A percentile compares a stretch with the other conserved stretches of the same genome.
These are phyloP conservation scores for Caretta caretta DNA, from an alignment of 2,113 vertebrate genomes.

Conservation along the genomic window DNA sequence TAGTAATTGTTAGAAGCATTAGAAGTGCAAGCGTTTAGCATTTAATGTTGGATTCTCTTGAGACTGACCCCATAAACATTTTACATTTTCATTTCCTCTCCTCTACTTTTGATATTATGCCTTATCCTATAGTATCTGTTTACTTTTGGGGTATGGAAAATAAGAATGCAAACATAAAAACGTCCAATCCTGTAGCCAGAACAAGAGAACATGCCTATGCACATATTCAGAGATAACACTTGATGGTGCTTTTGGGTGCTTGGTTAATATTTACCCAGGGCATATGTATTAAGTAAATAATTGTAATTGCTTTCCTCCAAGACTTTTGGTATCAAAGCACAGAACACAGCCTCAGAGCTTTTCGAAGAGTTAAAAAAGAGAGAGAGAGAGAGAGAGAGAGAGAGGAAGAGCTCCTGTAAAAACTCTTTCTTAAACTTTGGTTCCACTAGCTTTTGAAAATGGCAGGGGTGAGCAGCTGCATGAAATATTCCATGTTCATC, in stretches of 20 bases:
- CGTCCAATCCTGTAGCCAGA: not conserved
- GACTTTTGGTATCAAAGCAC: slow-evolving; percentile 29
- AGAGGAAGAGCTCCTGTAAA: not conserved
- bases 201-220: not conserved
- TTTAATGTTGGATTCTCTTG: not conserved
- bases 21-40: not conserved
- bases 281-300: slow-evolving; percentile 30
- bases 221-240: slow-evolving; percentile 51
- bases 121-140: slow-evolving; percentile 44
- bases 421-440: not conserved
- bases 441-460: slow-evolving; percentile 73
- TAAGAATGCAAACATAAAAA: slow-evolving; percentile 16
- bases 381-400: not conserved
- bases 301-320: not conserved
- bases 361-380: not conserved
- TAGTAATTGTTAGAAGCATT: not conserved
- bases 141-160: slow-evolving; percentile 56
- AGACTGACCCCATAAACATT: not conserved
- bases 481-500: slow-evolving; percentile 91
- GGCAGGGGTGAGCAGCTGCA: slow-evolving; percentile 85
- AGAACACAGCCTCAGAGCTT: not conserved
- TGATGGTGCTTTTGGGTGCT: slow-evolving; percentile 50
- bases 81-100: not conserved
- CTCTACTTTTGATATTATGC: not conserved
- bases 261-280: slow-evolving; percentile 80